These are phyloP conservation scores for Chironomus striatipennis DNA, from an alignment of 1,140 invertebrate species.

Conservation along the genomic window DNA sequence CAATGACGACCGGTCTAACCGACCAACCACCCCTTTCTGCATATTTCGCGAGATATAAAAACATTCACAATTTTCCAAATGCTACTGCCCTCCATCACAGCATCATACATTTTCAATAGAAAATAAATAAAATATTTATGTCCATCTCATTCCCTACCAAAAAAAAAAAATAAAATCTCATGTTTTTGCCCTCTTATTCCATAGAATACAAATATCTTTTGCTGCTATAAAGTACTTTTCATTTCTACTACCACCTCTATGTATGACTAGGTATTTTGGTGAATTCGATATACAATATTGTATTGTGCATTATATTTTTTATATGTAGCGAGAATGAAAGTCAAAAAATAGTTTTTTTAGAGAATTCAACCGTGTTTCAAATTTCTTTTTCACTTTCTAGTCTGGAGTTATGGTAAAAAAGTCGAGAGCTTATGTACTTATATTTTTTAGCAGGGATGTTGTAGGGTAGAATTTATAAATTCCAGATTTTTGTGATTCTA, in stretches of 20 bases:
- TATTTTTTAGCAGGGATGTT: no score
- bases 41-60: neutral
- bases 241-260: neutral
- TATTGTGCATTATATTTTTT: no score
- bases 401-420: no score
- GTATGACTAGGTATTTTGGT: neutral
- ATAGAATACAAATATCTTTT: no score
- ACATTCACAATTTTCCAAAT: neutral
- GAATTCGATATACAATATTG: no score
- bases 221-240: neutral
- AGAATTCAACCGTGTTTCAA: no score
- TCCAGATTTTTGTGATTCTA: no score
- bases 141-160: neutral
- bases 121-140: conserved; percentile 15
- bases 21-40: neutral
- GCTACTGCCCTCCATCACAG: neutral
- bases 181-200: neutral
- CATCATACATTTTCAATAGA: conserved; percentile 9
- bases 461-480: no score
- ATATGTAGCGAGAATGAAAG: no score
- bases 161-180: neutral
- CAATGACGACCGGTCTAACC: neutral
- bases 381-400: no score
- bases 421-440: no score
- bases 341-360: no score